Evolutionary conservation across 2,797 vertebrate species (phyloP).

Genomic region (Pseudotriccus pelzelni): DNA sequence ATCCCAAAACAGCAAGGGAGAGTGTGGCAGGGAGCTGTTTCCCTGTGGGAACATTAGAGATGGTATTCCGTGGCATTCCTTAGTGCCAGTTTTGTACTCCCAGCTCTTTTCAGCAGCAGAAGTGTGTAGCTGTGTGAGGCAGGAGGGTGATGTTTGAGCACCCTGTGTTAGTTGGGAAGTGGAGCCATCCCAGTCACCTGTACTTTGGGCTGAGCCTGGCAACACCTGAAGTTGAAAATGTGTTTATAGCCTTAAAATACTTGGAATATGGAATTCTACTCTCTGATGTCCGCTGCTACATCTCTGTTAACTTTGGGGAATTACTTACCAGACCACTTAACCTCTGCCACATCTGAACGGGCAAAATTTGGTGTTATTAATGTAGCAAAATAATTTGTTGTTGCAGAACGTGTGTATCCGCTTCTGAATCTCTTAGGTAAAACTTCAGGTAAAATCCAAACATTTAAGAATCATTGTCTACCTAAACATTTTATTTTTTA

Average conservation of each 20-base stretch:
- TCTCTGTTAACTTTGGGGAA: background rate
- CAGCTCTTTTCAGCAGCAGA: background rate
- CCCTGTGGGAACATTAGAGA: background rate
- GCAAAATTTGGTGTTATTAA: background rate
- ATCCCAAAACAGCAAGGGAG: background rate
- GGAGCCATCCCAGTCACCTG: background rate
- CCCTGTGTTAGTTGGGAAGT: background rate
- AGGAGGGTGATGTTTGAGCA: background rate
- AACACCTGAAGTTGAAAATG: background rate
- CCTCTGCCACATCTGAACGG: background rate
- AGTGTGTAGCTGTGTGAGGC: background rate
- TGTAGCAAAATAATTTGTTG: background rate
- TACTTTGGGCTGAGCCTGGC: background rate
- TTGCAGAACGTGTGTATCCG: background rate
- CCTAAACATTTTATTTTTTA: background rate
- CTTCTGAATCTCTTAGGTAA: background rate
- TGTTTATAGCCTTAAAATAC: background rate
- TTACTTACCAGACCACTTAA: background rate
- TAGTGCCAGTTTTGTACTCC: rapidly evolving
- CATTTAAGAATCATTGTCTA: background rate
- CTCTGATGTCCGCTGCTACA: background rate
- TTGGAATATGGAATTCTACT: background rate
- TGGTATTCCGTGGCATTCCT: background rate
- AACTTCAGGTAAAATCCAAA: background rate
- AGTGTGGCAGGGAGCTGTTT: background rate